Evolutionary conservation across 2,797 vertebrate species (phyloP), one percentile per base, ranked within the genome.

Genomic region (Buceros bicornis): DNA sequence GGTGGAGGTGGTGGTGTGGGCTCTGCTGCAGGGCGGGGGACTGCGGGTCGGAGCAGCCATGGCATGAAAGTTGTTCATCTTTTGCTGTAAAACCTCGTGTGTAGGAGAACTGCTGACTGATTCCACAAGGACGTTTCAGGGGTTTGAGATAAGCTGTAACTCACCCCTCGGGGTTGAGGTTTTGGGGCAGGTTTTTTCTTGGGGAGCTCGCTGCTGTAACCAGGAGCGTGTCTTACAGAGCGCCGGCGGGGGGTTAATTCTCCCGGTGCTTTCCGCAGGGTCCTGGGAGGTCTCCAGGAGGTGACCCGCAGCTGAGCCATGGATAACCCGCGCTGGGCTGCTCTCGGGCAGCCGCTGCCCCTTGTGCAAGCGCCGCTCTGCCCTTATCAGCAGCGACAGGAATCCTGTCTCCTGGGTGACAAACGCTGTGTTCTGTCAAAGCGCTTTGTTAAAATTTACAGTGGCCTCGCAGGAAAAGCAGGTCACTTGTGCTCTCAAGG

Each of bases 71-170:
- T 53, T 43, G 26, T 17, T 87, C 26, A 3, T 43, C 12, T 62
- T 24, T 7, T 10, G 25, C 9, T 37, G 43, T 28, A 64, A 90
- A 87, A 58, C 74, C 74, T 43, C 4, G 8, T 5, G n/a, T 60
- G 82, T 31, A 73, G 84, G 81, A 74, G 5, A 77, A 62, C 3
- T 0, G 4, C 28, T 18, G 31, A 5, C 66, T 76, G 13, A 0
- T 20, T 10, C 35, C 5, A 43, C 62, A 57, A 16, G 37, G 22
- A 0, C 5, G 0, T 26, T 14, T 1, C 6, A 45, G 1, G 6
- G 58, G 48, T 21, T 22, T 11, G 62, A 37, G 82, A 65, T 16
- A 4, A 76, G 76, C 47, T 19, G 37, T 3, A 26, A 22, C 45
- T 37, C 37, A 42, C 6, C 13, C 70, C 66, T 58, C 14, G 0